Conservation (phyloP, 2,113 vertebrate genomes). For the Hoplias malabaricus region DNA sequence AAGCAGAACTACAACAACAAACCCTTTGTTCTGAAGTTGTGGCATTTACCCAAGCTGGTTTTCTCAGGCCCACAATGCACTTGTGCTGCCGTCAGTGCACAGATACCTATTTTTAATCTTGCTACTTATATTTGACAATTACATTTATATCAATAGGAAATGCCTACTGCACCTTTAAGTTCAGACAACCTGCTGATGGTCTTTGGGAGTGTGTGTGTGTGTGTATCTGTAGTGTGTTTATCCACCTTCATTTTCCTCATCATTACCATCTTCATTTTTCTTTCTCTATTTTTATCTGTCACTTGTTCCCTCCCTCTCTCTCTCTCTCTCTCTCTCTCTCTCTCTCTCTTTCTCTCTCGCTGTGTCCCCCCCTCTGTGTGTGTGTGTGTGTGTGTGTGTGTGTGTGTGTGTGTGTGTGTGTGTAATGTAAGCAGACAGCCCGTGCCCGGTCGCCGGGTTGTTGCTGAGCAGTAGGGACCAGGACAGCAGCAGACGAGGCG, state of each 20-base stretch:
- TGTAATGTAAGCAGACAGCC: conserved; percentile 23
- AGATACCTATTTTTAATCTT: too few species aligned
- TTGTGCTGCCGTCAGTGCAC: too few species aligned
- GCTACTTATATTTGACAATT: too few species aligned
- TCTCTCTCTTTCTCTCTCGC: conserved; percentile 2
- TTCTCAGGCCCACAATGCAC: too few species aligned
- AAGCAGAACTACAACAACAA: too few species aligned
- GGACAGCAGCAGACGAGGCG: neutral
- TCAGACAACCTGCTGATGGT: neutral
- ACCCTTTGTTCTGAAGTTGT: too few species aligned
- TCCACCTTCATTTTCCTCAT: neutral
- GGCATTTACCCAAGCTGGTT: too few species aligned
- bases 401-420: neutral
- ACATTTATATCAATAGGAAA: too few species aligned
- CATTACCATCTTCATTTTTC: neutral
- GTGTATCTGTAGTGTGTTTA: neutral
- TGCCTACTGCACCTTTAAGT: too few species aligned
- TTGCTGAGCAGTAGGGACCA: conserved; percentile 38
- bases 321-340: neutral
- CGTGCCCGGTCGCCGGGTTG: conserved; percentile 2
- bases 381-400: conserved; percentile 3
- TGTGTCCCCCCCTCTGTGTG: conserved; percentile 14
- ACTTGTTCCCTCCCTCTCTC: neutral
- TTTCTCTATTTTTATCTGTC: neutral
- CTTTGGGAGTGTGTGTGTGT: neutral